Evolutionary conservation across 2,888 invertebrate genomes (phyloP).

Genomic region (Catocala nupta): DNA sequence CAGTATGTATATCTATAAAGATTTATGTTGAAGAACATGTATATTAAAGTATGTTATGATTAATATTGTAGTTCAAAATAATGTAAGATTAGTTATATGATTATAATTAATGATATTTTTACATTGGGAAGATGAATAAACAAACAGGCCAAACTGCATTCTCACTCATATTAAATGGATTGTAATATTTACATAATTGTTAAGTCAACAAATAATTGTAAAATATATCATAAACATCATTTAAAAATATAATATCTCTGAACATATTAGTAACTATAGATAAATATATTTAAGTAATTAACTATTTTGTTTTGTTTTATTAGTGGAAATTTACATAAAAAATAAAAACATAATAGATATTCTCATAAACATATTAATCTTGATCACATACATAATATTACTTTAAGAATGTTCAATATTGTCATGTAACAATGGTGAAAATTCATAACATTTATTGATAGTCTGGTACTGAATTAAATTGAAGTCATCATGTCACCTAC

Average conservation of each 20-base stretch:
- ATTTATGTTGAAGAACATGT: too few relatives aligned
- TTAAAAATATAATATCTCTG: too few relatives aligned
- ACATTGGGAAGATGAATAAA: constrained; percentile 11
- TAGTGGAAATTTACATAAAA: neutral
- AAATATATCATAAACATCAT: neutral
- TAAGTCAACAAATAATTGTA: neutral
- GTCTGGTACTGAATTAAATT: constrained; percentile 35
- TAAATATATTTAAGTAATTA: neutral
- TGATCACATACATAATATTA: neutral
- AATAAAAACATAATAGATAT: neutral
- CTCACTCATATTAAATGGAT: constrained; percentile 17
- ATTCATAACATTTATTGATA: constrained; percentile 34
- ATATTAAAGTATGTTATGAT: too few relatives aligned
- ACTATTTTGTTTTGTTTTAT: neutral
- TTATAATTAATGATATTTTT: constrained; percentile 27
- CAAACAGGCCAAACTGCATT: constrained; percentile 30
- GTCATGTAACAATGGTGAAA: constrained; percentile 51
- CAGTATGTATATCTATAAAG: too few relatives aligned
- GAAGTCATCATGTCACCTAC: constrained; percentile 66
- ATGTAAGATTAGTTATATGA: constrained; percentile 19
- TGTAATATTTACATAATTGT: constrained; percentile 8
- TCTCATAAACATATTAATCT: neutral
- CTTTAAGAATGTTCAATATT: neutral
- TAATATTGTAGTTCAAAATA: constrained; percentile 6
- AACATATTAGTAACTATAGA: too few relatives aligned